Percentiles rank a stretch among this genome's conserved stretches.
Conservation (phyloP, 2,888 invertebrate genomes). For the Platycheirus rosarum region DNA sequence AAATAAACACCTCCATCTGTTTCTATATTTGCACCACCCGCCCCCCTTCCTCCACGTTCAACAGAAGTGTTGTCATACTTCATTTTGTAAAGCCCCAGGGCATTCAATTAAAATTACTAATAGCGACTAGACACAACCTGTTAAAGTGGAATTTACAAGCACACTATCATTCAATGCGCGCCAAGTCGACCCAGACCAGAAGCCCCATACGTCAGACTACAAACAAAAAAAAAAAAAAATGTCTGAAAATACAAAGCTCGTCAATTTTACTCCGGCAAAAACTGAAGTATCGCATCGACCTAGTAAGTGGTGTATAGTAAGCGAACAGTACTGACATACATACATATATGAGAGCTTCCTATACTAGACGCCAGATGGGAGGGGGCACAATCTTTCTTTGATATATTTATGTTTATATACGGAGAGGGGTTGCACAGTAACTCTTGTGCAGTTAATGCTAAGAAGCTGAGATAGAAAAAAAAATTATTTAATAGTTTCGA, state of each 20-base stretch:
- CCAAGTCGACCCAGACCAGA: conserved; percentile 63
- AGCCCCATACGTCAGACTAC: conserved; percentile 70
- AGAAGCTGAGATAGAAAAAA: conserved; percentile 53
- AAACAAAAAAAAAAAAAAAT: conserved; percentile 30
- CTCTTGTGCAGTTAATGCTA: conserved; percentile 64
- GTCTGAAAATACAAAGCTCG: conserved; percentile 59
- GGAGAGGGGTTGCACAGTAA: conserved; percentile 51
- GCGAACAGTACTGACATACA: background rate
- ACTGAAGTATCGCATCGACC: conserved; percentile 72
- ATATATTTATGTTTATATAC: background rate
- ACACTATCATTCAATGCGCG: conserved; percentile 67
- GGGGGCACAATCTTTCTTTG: conserved; percentile 16
- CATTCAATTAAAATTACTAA: conserved; percentile 73
- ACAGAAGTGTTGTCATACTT: conserved; percentile 36
- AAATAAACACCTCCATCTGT: conserved; percentile 46
- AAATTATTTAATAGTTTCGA: conserved; percentile 55
- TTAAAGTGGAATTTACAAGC: conserved; percentile 74
- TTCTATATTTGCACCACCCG: conserved; percentile 22
- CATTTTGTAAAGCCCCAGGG: conserved; percentile 51
- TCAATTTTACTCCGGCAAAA: conserved; percentile 67
- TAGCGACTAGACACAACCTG: conserved; percentile 74
- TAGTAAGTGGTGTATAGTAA: conserved; percentile 53
- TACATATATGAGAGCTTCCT: conserved; percentile 48
- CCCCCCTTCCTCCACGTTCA: conserved; percentile 2
- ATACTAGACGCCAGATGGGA: conserved; percentile 26